A percentile compares a stretch with the other conserved stretches of the same genome.
Evolutionary conservation across 2,888 invertebrate species (phyloP).

Genomic region (Tineola bisselliella): DNA sequence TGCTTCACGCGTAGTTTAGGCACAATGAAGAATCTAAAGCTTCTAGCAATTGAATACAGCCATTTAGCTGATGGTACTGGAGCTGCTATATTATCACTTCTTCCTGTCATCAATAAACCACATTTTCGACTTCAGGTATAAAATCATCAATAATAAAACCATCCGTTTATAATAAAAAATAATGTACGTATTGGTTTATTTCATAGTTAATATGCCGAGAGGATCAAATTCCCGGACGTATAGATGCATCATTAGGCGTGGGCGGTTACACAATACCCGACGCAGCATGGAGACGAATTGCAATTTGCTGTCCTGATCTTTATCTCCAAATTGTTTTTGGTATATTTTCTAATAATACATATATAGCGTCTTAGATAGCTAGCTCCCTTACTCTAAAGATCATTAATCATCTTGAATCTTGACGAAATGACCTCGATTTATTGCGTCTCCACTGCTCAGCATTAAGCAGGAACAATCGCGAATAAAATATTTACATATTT

Average conservation of each 20-base stretch:
- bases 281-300: constrained; percentile 42
- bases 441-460: no score
- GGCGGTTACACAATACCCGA: constrained; percentile 45
- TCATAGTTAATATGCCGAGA: constrained; percentile 48
- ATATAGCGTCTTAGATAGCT: not conserved
- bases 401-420: no score
- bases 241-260: constrained; percentile 29
- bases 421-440: no score
- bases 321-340: constrained; percentile 46
- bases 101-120: constrained; percentile 40
- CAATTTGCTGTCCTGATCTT: constrained; percentile 43
- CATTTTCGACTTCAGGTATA: constrained; percentile 49
- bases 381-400: no score
- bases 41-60: constrained; percentile 47
- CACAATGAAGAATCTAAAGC: constrained; percentile 33
- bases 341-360: constrained; percentile 23
- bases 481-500: no score
- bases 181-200: not conserved
- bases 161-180: no score
- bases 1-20: constrained; percentile 45
- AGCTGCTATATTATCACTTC: constrained; percentile 33
- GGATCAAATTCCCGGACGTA: constrained; percentile 36
- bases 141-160: not conserved
- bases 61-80: constrained; percentile 49
- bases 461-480: no score